These are phyloP conservation scores for Priocnemis perturbator DNA, from an alignment of 2,888 invertebrate genomes.

Conservation along the genomic window DNA sequence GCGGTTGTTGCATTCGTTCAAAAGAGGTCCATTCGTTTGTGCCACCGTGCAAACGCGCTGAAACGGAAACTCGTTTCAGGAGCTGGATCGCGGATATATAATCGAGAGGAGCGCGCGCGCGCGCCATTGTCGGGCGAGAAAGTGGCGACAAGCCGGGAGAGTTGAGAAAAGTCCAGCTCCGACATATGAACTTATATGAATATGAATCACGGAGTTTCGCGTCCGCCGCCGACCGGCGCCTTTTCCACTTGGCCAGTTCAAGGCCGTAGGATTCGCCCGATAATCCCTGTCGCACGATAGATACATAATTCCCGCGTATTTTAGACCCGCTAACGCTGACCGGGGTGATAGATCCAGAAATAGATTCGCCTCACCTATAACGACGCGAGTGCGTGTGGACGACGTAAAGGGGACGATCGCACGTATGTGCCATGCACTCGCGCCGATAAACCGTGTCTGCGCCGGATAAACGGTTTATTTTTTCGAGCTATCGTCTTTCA, in stretches of 20 bases:
- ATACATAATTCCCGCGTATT: slow-evolving; percentile 10
- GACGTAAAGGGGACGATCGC: not conserved
- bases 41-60: too few relatives aligned
- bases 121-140: not conserved
- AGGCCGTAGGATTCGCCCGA: slow-evolving; percentile 34
- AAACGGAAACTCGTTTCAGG: too few relatives aligned
- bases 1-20: not conserved
- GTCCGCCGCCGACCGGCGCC: too few relatives aligned
- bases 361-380: too few relatives aligned
- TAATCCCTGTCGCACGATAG: slow-evolving; percentile 30
- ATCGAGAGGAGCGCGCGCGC: slow-evolving; percentile 1
- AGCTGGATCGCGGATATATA: too few relatives aligned
- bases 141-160: slow-evolving; percentile 11
- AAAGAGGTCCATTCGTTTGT: not conserved
- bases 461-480: slow-evolving; percentile 16
- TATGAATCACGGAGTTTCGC: slow-evolving; percentile 17
- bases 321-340: not conserved
- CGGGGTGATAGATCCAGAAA: too few relatives aligned
- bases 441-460: slow-evolving; percentile 35
- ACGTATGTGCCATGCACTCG: too few relatives aligned
- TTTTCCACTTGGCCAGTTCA: slow-evolving; percentile 23
- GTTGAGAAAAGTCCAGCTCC: not conserved
- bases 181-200: slow-evolving; percentile 9
- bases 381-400: too few relatives aligned
- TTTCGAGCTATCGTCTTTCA: slow-evolving; percentile 39